Evolutionary conservation across 2,113 vertebrate species (phyloP), one percentile per base, ranked within the genome.

Genomic region (Dendrocopos noguchii): DNA sequence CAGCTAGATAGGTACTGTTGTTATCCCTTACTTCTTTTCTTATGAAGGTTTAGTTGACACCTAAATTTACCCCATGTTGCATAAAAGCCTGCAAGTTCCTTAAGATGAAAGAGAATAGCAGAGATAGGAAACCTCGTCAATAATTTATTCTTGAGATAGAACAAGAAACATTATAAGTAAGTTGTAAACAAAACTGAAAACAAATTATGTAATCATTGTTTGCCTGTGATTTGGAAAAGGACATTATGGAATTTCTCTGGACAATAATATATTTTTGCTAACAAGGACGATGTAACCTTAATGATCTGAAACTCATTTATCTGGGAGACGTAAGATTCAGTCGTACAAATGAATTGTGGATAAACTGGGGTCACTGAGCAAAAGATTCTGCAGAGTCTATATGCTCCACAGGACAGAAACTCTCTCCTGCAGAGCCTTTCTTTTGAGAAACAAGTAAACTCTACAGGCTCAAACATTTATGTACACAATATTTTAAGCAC

Each of bases 361-460:
- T 85, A 94, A 96, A 95, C 56, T 78, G 80, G 52, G 68, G 89
- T 95, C 91, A 93, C 75, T 83, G 75, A 94, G 88, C 88, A 95
- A 94, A 94, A 94, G 88, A 95, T 91, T 76, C 84, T 89, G 81
- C 73, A 75, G 73, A 93, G 91, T 42, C 72, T 87, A 72, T 75
- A 76, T 84, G 80, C 93, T 90, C 91, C 61, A 63, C 84, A 93
- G 72, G 87, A 94, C 61, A 79, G 87, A 93, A 96, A 88, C 68
- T 90, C 84, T 75, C 57, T 94, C 91, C 88, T 90, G 91, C 91
- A 78, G 93, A 90, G 94, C 46, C 93, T 93, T 96, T 96, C 90
- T 96, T 96, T 77, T 76, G n/a, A 88, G 76, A 91, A 96, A 95
- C 85, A 96, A 94, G 82, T 57, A 88, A 91, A 92, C 80, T 94